These are phyloP conservation scores for Anableps anableps DNA, from an alignment of 2,797 vertebrate genomes.

Conservation along the genomic window DNA sequence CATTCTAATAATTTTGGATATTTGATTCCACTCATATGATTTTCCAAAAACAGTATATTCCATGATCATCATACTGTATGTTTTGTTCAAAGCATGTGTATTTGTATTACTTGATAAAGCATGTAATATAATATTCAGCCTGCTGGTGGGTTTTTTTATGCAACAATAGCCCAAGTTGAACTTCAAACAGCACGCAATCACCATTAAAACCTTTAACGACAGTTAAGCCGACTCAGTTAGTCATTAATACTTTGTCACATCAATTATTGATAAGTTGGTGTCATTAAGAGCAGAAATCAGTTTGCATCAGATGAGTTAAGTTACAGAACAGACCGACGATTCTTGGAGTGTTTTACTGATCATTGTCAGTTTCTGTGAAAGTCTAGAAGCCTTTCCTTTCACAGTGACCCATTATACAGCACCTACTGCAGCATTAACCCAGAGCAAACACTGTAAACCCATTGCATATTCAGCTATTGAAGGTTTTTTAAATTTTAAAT, in stretches of 20 bases:
- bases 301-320: neutral
- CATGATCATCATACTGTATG: too few species aligned
- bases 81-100: too few species aligned
- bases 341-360: neutral
- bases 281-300: neutral
- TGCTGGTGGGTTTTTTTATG: neutral
- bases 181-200: neutral
- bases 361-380: neutral
- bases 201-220: neutral
- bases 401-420: neutral
- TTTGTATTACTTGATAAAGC: too few species aligned
- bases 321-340: neutral
- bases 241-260: neutral
- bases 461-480: neutral
- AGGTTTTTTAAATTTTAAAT: neutral
- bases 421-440: neutral
- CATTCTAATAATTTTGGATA: neutral
- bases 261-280: conserved; percentile 1
- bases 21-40: neutral
- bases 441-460: neutral
- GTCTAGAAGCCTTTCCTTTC: neutral
- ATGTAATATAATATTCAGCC: neutral
- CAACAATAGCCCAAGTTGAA: neutral
- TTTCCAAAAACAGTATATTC: too few species aligned
- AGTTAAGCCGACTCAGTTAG: neutral